phyloP scores from a whole-genome alignment of 2,888 invertebrate species.

The Conistra vaccinii region DNA sequence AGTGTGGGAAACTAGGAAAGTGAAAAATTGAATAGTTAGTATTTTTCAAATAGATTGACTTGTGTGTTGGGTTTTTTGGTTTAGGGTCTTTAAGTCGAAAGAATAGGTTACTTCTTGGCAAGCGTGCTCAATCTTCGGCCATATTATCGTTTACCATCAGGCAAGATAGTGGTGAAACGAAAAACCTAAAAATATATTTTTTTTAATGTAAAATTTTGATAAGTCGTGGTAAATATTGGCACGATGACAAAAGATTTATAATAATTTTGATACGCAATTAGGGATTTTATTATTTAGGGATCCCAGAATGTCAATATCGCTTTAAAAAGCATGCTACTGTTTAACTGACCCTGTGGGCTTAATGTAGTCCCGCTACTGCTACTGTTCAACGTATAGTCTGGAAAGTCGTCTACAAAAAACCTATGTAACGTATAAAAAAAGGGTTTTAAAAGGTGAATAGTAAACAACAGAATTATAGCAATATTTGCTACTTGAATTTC shows the following conservation, averaged over 20 bases:
- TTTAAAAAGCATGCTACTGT: background rate
- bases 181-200: background rate
- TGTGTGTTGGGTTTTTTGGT: background rate
- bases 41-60: background rate
- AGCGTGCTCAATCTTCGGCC: background rate
- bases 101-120: background rate
- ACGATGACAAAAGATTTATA: background rate
- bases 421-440: background rate
- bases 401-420: background rate
- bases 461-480: no score
- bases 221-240: background rate
- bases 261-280: background rate
- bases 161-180: background rate
- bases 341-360: background rate
- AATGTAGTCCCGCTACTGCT: background rate
- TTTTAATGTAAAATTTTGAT: background rate
- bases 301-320: background rate
- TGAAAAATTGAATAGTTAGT: constrained; percentile 17
- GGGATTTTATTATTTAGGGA: background rate
- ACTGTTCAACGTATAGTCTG: background rate
- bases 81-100: background rate
- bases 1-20: constrained; percentile 17
- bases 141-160: background rate
- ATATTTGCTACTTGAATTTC: background rate
- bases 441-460: background rate